Evolutionary conservation across 2,797 vertebrate species (phyloP).

Genomic region (Cetoscarus ocellatus): DNA sequence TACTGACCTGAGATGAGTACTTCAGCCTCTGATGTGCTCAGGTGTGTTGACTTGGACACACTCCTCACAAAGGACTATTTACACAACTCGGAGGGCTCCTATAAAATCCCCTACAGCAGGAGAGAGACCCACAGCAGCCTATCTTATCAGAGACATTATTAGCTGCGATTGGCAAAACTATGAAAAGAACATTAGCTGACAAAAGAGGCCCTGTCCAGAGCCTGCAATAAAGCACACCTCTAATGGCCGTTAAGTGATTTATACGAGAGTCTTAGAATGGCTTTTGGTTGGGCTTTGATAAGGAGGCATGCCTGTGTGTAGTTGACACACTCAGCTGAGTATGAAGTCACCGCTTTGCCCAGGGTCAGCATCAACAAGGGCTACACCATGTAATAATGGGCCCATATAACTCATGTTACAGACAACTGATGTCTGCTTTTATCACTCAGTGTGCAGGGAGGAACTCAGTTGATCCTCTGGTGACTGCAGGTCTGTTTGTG

Average conservation of each 20-base stretch:
- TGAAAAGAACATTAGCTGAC: constrained; percentile 86
- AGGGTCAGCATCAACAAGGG: constrained; percentile 61
- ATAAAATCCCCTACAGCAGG: constrained; percentile 65
- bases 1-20: constrained; percentile 69
- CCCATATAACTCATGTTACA: constrained; percentile 62
- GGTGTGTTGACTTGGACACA: constrained; percentile 82
- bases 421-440: constrained; percentile 52
- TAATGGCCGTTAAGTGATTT: constrained; percentile 77
- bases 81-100: constrained; percentile 70
- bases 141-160: constrained; percentile 88
- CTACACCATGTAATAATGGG: constrained; percentile 52
- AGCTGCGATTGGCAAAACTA: constrained; percentile 87
- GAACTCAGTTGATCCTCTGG: constrained; percentile 9
- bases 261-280: constrained; percentile 69
- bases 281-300: constrained; percentile 73
- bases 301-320: constrained; percentile 54
- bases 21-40: constrained; percentile 75
- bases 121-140: constrained; percentile 71
- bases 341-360: constrained; percentile 43
- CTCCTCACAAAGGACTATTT: constrained; percentile 80
- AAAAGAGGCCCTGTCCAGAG: constrained; percentile 73
- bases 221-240: constrained; percentile 74
- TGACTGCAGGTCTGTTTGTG: constrained; percentile 18
- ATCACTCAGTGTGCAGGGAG: constrained; percentile 22
- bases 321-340: constrained; percentile 60